Evolutionary conservation across 2,888 invertebrate species (phyloP).

Genomic region (Amphipyra tragopoginis): DNA sequence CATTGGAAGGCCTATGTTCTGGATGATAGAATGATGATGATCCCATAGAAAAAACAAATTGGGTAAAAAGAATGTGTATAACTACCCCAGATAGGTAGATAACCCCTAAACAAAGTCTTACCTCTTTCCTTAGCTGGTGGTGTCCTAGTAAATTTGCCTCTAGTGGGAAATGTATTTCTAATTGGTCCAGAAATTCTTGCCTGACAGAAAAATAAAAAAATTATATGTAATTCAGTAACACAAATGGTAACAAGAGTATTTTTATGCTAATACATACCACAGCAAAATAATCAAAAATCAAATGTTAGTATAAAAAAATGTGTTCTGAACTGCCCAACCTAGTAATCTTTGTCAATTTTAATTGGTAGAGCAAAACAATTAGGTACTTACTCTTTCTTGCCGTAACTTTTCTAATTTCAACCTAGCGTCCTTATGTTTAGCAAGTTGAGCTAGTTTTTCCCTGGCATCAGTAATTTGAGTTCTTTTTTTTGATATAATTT

Average conservation of each 20-base stretch:
- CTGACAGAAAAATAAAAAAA: constrained; percentile 38
- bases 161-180: constrained; percentile 63
- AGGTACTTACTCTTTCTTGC: constrained; percentile 78
- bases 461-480: constrained; percentile 94
- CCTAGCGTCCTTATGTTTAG: constrained; percentile 94
- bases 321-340: no score
- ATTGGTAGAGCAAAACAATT: no score
- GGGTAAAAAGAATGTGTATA: no score
- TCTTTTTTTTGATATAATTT: constrained; percentile 94
- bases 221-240: neutral
- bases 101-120: constrained; percentile 40
- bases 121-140: constrained; percentile 73
- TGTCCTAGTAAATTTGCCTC: constrained; percentile 65
- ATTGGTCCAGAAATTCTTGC: constrained; percentile 58
- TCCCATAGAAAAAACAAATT: no score
- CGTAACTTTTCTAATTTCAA: constrained; percentile 92
- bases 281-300: no score
- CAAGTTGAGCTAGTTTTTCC: constrained; percentile 94
- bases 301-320: no score
- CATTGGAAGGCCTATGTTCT: no score
- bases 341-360: no score
- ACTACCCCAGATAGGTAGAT: no score
- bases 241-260: no score
- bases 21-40: no score
- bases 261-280: no score